Evolutionary conservation across 2,888 invertebrate species (phyloP).

Genomic region (Iphiclides podalirius): DNA sequence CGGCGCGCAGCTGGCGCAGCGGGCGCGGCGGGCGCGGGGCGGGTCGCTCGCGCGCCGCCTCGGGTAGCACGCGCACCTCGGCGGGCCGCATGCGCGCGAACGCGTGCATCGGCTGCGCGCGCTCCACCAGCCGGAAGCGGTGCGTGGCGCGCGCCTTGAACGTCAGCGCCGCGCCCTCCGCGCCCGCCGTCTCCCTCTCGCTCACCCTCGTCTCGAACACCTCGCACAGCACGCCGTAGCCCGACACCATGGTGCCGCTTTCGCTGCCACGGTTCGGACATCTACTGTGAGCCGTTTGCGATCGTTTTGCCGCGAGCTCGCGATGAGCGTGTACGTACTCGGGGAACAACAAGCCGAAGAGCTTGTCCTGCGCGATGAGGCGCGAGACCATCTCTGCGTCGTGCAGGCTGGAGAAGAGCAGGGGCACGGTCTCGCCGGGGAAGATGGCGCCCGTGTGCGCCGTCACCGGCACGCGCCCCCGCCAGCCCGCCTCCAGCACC

Average conservation of each 20-base stretch:
- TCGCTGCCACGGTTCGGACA: conserved; percentile 42
- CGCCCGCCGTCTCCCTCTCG: conserved; percentile 53
- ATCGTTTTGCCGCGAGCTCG: too few relatives aligned
- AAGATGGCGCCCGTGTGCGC: conserved; percentile 63
- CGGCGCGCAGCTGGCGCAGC: conserved; percentile 42
- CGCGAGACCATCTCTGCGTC: conserved; percentile 39
- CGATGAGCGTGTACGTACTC: too few relatives aligned
- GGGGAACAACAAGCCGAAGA: conserved; percentile 66
- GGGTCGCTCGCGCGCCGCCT: conserved; percentile 45
- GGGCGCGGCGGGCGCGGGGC: conserved; percentile 45
- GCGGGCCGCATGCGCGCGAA: conserved; percentile 38
- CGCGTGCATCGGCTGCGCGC: conserved; percentile 32
- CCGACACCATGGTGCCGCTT: conserved; percentile 44
- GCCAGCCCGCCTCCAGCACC: conserved; percentile 66
- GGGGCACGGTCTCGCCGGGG: conserved; percentile 72
- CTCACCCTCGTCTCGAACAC: too few relatives aligned
- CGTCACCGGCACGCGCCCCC: conserved; percentile 52
- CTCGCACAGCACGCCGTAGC: conserved; percentile 72
- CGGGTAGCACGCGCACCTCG: conserved; percentile 57
- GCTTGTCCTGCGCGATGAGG: conserved; percentile 48
- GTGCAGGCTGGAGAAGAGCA: conserved; percentile 50
- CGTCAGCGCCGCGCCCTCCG: conserved; percentile 36
- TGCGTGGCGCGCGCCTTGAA: conserved; percentile 66
- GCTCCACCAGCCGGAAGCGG: conserved; percentile 48
- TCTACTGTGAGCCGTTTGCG: too few relatives aligned